Percentiles rank a stretch among this genome's conserved stretches.
Evolutionary conservation across 2,797 vertebrate species (phyloP).

Genomic region (Carcharodon carcharias): DNA sequence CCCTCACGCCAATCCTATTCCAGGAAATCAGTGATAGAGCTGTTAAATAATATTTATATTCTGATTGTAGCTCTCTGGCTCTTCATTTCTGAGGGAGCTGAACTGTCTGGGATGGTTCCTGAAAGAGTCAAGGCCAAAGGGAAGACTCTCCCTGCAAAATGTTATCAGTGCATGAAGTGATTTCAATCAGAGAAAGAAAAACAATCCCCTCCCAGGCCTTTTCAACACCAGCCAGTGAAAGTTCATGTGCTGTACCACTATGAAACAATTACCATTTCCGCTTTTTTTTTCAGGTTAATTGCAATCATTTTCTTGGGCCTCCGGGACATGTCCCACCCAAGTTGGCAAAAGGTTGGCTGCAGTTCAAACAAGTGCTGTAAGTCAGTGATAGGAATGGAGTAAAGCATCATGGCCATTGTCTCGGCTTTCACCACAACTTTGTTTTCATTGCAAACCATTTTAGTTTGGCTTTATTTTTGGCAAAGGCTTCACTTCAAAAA

Average conservation of each 20-base stretch:
- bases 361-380: neutral
- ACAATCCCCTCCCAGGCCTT: conserved; percentile 8
- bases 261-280: conserved; percentile 46
- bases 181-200: conserved; percentile 31
- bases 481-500: neutral
- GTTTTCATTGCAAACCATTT: neutral
- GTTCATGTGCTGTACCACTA: conserved; percentile 43
- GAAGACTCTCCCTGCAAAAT: neutral
- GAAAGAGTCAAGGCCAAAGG: conserved; percentile 12
- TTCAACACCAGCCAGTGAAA: conserved; percentile 43
- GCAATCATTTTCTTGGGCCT: conserved; percentile 46
- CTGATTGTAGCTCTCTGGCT: neutral
- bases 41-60: conserved; percentile 19
- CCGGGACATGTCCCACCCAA: conserved; percentile 55
- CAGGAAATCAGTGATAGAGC: conserved; percentile 5
- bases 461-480: neutral
- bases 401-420: neutral
- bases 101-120: conserved; percentile 7
- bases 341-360: conserved; percentile 47
- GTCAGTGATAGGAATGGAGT: neutral
- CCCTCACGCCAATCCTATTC: neutral
- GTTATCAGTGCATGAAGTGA: conserved; percentile 18
- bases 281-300: conserved; percentile 44
- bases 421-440: neutral
- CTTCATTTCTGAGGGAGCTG: neutral